These are phyloP conservation scores for Ranitomeya imitator DNA, from an alignment of 2,113 vertebrate genomes.

Conservation along the genomic window DNA sequence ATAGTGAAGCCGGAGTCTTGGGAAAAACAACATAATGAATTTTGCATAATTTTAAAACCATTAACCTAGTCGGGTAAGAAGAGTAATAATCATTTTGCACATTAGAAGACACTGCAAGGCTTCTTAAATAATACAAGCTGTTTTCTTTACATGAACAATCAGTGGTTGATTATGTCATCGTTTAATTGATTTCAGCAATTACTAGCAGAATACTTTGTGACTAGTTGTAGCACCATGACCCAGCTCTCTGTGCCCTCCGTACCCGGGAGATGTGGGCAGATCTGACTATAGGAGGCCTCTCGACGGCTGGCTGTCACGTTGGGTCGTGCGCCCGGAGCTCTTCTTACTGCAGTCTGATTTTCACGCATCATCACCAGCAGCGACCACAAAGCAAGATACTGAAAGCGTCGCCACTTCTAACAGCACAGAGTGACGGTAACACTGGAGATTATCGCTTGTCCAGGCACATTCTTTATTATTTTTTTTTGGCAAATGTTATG, in stretches of 20 bases:
- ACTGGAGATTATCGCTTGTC: constrained; percentile 5
- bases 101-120: neutral
- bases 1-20: neutral
- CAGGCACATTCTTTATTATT: constrained; percentile 15
- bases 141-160: neutral
- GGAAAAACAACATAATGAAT: constrained; percentile 17
- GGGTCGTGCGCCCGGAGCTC: neutral
- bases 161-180: neutral
- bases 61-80: neutral
- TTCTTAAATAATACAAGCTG: neutral
- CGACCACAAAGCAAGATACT: constrained; percentile 20
- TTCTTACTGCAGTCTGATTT: constrained; percentile 42
- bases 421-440: constrained; percentile 11
- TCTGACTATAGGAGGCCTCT: neutral
- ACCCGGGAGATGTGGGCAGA: constrained; percentile 6
- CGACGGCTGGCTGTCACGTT: constrained; percentile 20
- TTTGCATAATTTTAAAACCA: constrained; percentile 19
- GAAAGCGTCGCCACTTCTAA: constrained; percentile 18
- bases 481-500: constrained; percentile 36
- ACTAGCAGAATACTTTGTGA: neutral
- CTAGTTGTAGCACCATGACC: neutral
- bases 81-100: neutral
- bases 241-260: neutral
- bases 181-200: constrained; percentile 21
- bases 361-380: constrained; percentile 40